Evolutionary conservation across 1,140 invertebrate genomes (phyloP).

Genomic region (Acyrthosiphon pisum): DNA sequence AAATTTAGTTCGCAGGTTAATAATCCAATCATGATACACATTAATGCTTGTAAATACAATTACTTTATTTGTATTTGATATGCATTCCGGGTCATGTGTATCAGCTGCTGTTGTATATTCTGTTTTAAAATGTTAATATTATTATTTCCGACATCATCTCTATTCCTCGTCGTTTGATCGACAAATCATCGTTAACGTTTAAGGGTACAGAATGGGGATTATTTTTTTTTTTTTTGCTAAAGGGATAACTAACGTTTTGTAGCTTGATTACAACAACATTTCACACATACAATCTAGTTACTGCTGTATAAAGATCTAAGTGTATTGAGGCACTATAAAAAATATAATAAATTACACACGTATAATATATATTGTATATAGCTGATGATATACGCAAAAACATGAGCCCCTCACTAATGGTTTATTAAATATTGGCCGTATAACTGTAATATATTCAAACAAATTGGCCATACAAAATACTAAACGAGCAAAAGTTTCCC

Average conservation of each 20-base stretch:
- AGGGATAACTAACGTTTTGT: not conserved
- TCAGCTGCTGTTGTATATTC: not conserved
- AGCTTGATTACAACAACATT: conserved; percentile 6
- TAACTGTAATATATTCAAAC: not conserved
- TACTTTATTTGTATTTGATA: not conserved
- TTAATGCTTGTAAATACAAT: not conserved
- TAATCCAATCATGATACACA: not conserved
- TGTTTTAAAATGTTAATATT: not conserved
- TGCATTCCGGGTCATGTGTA: not conserved
- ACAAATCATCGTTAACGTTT: not conserved
- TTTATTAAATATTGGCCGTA: not conserved
- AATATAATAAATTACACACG: not conserved
- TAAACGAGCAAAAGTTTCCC: not conserved
- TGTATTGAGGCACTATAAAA: not conserved
- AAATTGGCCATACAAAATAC: not conserved
- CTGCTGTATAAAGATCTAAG: not conserved
- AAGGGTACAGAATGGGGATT: not conserved
- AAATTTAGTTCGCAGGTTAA: not conserved
- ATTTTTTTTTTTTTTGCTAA: not conserved
- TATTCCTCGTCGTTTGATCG: not conserved
- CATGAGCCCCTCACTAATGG: not conserved
- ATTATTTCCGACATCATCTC: not conserved
- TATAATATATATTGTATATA: not conserved
- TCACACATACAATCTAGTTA: not conserved
- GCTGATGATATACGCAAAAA: not conserved